Conservation (phyloP, 2,797 vertebrate species). For the Clarias fuscus region DNA sequence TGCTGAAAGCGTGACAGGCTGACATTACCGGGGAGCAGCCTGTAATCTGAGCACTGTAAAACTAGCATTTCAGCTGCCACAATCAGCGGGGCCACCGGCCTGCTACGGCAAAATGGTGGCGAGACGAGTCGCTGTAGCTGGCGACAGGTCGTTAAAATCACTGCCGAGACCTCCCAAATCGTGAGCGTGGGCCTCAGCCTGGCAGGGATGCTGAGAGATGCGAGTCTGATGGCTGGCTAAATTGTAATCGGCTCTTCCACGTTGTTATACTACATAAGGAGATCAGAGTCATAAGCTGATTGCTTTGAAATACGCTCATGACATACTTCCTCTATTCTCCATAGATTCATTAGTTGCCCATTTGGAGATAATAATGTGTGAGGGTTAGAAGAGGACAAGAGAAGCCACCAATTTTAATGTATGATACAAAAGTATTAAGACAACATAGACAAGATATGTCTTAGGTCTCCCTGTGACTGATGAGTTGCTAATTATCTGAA, state of each 20-base stretch:
- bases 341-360: constrained; percentile 32
- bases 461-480: too few species aligned
- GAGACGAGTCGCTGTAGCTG: constrained; percentile 39
- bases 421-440: too few species aligned
- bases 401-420: not conserved
- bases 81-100: constrained; percentile 68
- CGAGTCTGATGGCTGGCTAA: constrained; percentile 62
- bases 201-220: constrained; percentile 34
- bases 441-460: too few species aligned
- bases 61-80: constrained; percentile 76
- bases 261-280: constrained; percentile 79
- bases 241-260: constrained; percentile 78
- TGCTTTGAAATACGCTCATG: constrained; percentile 77
- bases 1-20: constrained; percentile 72
- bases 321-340: constrained; percentile 68
- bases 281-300: constrained; percentile 86
- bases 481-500: too few species aligned
- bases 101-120: constrained; percentile 44
- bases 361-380: constrained; percentile 36
- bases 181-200: constrained; percentile 27
- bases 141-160: constrained; percentile 61
- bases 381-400: constrained; percentile 51
- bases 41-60: constrained; percentile 81
- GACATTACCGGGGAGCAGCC: constrained; percentile 74
- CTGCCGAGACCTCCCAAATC: constrained; percentile 63